Evolutionary conservation across 1,140 invertebrate species (phyloP).

Genomic region (Sycobia sp.): DNA sequence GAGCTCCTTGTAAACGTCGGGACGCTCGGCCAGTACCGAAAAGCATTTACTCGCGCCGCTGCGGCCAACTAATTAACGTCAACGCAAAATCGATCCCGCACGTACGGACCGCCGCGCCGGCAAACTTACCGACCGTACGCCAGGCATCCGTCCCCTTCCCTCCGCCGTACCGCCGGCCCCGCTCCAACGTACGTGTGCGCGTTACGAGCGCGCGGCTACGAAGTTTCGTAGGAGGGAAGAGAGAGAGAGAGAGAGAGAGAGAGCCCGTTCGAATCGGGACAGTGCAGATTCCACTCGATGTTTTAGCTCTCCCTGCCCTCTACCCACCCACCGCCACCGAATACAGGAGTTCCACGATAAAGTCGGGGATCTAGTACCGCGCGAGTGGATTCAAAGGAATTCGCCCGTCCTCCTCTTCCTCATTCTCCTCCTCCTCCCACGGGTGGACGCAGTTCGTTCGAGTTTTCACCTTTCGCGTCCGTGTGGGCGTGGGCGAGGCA

Average conservation of each 20-base stretch:
- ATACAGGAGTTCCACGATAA: neutral
- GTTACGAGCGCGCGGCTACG: neutral
- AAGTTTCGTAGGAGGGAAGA: slow-evolving; percentile 12
- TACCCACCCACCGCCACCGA: too few species aligned
- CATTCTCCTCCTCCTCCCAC: too few species aligned
- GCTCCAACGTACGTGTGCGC: neutral
- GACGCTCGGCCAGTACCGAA: slow-evolving; percentile 5
- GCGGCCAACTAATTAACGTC: slow-evolving; percentile 29
- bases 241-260: too few species aligned
- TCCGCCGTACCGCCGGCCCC: too few species aligned
- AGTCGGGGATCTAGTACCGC: neutral
- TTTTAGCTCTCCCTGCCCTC: neutral
- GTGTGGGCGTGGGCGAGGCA: too few species aligned
- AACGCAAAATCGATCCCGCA: slow-evolving; percentile 11
- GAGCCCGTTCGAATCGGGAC: neutral
- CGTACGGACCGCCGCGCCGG: too few species aligned
- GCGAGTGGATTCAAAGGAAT: neutral
- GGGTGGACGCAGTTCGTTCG: too few species aligned
- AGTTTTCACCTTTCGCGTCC: too few species aligned
- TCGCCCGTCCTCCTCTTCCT: too few species aligned
- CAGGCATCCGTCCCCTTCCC: too few species aligned
- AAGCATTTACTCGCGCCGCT: slow-evolving; percentile 12
- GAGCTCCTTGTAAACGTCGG: slow-evolving; percentile 1
- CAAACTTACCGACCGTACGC: too few species aligned
- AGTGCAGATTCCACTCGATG: slow-evolving; percentile 11